Conservation (phyloP, 2,888 invertebrate species). For the Petrolisthes manimaculis region DNA sequence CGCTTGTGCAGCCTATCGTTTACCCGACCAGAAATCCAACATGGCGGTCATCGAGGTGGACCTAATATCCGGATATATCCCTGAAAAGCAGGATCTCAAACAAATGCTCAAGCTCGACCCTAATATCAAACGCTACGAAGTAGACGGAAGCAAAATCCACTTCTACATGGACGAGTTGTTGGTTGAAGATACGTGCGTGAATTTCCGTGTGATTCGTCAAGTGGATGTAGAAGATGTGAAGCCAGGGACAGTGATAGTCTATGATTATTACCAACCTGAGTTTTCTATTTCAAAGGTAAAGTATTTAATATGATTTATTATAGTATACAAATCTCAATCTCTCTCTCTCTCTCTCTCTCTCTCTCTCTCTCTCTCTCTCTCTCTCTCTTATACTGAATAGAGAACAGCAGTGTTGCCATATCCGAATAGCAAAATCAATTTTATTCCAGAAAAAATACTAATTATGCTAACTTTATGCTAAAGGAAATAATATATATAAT, state of each 20-base stretch:
- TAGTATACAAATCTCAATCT: too few relatives aligned
- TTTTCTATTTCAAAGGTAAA: conserved; percentile 56
- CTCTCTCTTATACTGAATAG: neutral
- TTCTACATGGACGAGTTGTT: conserved; percentile 61
- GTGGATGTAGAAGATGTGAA: conserved; percentile 68
- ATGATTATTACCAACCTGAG: conserved; percentile 69
- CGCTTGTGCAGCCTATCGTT: conserved; percentile 64
- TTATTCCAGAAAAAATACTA: too few relatives aligned
- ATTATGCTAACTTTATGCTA: too few relatives aligned
- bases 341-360: too few relatives aligned
- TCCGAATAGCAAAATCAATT: too few relatives aligned
- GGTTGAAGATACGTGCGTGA: conserved; percentile 67
- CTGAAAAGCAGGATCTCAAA: conserved; percentile 68
- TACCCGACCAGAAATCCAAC: conserved; percentile 73
- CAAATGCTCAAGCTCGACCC: conserved; percentile 33
- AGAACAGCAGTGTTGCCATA: too few relatives aligned
- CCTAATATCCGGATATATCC: conserved; percentile 70
- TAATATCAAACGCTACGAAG: conserved; percentile 55
- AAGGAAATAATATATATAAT: too few relatives aligned
- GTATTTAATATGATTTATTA: too few relatives aligned
- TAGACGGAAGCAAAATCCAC: conserved; percentile 56
- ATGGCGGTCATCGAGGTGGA: conserved; percentile 72
- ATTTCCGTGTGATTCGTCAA: conserved; percentile 68
- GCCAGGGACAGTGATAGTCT: conserved; percentile 67
- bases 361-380: too few relatives aligned